Evolutionary conservation across 2,797 vertebrate species (phyloP), one percentile per base, ranked within the genome.

Genomic region (Myotis vivesi): DNA sequence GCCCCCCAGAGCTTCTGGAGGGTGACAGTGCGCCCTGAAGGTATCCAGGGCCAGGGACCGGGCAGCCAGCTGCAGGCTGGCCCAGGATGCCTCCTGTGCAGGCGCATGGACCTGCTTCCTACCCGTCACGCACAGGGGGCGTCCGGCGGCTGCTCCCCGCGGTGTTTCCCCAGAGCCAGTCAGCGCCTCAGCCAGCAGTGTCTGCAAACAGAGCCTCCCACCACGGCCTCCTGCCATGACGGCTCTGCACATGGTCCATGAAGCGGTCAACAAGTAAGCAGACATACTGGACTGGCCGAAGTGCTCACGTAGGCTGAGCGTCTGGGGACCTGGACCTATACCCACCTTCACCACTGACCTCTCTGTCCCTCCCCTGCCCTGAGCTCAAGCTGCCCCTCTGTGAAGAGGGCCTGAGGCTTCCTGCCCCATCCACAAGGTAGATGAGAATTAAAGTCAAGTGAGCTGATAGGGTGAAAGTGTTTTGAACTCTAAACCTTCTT

Each of bases 21-120:
- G 55, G 16, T 46, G 66, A 76, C 33, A 77, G 44, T 12, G 62
- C 79, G 0, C 4, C 22, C 15, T 28, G 38, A 33, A 30, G 44
- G 55, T 28, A 38, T 0, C 53, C 4, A 9, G 23, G 19, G 16
- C 10, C 23, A 23, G 66, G 19, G 8, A 13, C 84, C 11, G 0
- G 8, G 49, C 16, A 13, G 17, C 41, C 38, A 10, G 17, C 46
- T 3, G 15, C 22, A 5, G 33, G 64, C 49, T 9, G 3, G 5
- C 53, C 38, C 33, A 4, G 53, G 49, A 22, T 22, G 30, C 75
- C 92, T 51, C 5, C 6, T 0, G 0, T 4, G 41, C 66, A 22
- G 57, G 51, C 3, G 0, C 44, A 2, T 0, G 44, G 44, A 44
- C 5, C 44, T 95, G 93, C 96, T 97, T 97, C 97, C 97, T 97